Percentiles rank a stretch among this genome's conserved stretches.
phyloP scores from a whole-genome alignment of 2,888 invertebrate genomes.

The Tiliacea citrago region DNA sequence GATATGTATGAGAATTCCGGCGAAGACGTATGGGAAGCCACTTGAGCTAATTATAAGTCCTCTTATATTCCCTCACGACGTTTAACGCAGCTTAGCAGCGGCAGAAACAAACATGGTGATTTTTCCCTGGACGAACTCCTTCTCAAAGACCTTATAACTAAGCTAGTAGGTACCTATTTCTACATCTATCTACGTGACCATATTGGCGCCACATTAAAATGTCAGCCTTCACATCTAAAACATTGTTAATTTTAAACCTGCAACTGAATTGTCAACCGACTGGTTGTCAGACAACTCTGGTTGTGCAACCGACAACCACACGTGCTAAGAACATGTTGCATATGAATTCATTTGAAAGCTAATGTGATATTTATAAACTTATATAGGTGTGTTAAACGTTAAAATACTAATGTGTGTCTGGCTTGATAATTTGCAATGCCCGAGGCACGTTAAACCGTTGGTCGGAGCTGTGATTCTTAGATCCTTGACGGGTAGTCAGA shows the following conservation, averaged over 20 bases:
- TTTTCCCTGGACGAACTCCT: too few species aligned
- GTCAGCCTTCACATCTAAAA: conserved; percentile 11
- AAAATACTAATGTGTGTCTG: neutral
- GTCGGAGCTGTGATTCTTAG: too few species aligned
- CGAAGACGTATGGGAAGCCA: too few species aligned
- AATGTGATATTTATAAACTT: conserved; percentile 5
- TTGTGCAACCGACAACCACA: conserved; percentile 7
- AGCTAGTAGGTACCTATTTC: neutral
- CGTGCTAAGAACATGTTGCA: neutral
- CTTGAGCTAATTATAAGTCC: too few species aligned
- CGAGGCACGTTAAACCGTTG: too few species aligned
- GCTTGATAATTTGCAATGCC: too few species aligned
- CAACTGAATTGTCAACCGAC: conserved; percentile 27
- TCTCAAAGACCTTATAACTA: neutral
- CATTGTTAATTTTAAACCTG: neutral
- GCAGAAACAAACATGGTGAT: too few species aligned
- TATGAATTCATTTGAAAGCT: conserved; percentile 27
- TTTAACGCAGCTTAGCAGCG: too few species aligned
- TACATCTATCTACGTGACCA: neutral
- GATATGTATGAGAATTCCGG: too few species aligned
- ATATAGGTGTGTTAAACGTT: neutral
- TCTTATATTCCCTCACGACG: too few species aligned
- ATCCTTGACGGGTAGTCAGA: too few species aligned
- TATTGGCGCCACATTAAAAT: neutral
- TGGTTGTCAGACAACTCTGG: conserved; percentile 4